Evolutionary conservation across 2,888 invertebrate species (phyloP), one percentile per base, ranked within the genome.

Genomic region (Frankliniella fusca): DNA sequence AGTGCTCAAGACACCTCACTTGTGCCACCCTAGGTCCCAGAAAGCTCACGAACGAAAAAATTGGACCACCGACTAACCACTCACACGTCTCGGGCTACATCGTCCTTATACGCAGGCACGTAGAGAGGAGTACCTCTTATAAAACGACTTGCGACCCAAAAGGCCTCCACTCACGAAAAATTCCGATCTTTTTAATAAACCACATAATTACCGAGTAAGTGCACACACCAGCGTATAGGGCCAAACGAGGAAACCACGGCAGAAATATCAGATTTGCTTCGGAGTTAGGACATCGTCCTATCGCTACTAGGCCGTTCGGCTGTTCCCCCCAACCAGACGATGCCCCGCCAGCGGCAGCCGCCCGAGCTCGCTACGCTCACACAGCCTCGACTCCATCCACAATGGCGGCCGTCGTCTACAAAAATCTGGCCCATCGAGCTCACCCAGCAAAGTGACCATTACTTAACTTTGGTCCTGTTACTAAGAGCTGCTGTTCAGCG

Each of bases 201-300:
- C 61, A 38, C 5, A 76, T 76, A 76, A 76, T 76, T 76, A 76
- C 70, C 70, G 70, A 76, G 23, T 12, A 23, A 27, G 70, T 76
- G 70, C 70, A 76, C 70, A 76, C 70, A 27, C 70, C 70, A 76
- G 70, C 70, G 23, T 76, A 76, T 27, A 76, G 70, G 27, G 70
- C 23, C 70, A 76, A 76, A 76, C 70, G 70, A 76, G 70, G 70
- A 27, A 23, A 76, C 70, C 70, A 76, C 70, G 70, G 70, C 70
- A 76, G 70, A 76, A 76, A 76, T 27, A 27, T 76, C 23, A 76
- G 70, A 27, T 76, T 76, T 76, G 70, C 70, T 76, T 76, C 70
- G 70, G 70, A 76, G 70, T 76, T 76, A 76, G 70, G 70, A 76
- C 70, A 76, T 76, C 70, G 70, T 76, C 70, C 70, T 76, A 76